Percentiles rank a stretch among this genome's conserved stretches.
Conservation (phyloP, 2,113 vertebrate species). For the Passer domesticus region DNA sequence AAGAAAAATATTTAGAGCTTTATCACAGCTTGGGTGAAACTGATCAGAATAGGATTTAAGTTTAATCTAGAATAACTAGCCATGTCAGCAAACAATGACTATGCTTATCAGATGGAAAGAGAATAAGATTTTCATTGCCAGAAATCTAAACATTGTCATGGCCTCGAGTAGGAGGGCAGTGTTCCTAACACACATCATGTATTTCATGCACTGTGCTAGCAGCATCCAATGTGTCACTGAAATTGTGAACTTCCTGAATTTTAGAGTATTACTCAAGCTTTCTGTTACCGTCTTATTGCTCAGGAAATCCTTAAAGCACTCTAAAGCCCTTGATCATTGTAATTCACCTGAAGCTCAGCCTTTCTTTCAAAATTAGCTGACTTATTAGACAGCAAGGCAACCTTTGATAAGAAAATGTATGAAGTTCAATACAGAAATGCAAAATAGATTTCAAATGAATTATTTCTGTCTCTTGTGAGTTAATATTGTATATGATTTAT, state of each 20-base stretch:
- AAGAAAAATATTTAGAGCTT: not conserved
- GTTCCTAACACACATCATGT: rapidly evolving
- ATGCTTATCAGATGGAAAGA: not conserved
- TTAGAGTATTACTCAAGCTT: not conserved
- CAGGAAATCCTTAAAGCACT: not conserved
- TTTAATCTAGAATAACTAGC: not conserved
- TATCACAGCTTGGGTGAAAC: not conserved
- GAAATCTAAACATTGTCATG: not conserved
- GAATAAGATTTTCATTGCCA: not conserved
- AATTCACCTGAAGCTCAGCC: not conserved
- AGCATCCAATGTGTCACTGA: not conserved
- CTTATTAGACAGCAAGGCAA: not conserved
- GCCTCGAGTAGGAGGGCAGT: not conserved
- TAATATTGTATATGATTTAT: not conserved
- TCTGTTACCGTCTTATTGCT: not conserved
- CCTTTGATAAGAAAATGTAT: not conserved
- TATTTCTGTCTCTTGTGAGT: not conserved
- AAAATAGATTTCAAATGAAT: not conserved
- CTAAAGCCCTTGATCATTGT: not conserved
- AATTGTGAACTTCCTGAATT: not conserved
- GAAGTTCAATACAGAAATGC: not conserved
- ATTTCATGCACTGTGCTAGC: not conserved
- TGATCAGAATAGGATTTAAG: not conserved
- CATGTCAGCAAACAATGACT: not conserved
- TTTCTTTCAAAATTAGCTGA: not conserved